Base-by-base conservation (phyloP, 2,888 invertebrate species). In the Bugula neritina region DNA sequence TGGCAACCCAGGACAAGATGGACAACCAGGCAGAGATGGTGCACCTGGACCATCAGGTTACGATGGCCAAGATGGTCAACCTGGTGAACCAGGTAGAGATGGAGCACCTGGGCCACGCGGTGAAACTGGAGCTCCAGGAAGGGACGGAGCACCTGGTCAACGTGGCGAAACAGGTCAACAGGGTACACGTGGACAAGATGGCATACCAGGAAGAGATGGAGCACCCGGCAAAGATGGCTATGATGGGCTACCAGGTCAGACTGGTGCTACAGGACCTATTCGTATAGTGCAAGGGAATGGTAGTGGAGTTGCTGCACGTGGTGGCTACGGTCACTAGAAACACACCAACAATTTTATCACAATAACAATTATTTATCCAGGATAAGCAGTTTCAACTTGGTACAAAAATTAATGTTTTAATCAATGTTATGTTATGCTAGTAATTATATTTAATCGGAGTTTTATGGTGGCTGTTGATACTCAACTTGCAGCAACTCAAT, bases 241-340 rank as follows among this genome's bases (percentile, higher is more conserved):
- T 25, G 10, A 21, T 17, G 73, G 73, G 5, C 55, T 54, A 58
- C 54, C 71, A 43, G 73, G 73, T 27, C 35, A 29, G 35, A 31
- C 35, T 69, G 75, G 75, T 25, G 23, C 29, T 23, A 71, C 71
- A 31, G 63, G 63, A 31, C 27, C 10, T 69, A 58, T 17, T 57
- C 54, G 54, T 25, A 55, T 63, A 17, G 21, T 25, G n/a, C 10
- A 31, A 13, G 35, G 43, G 31, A 35, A 27, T 23, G 73, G 69
- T n/a, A 3, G 52, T 17, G 35, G 43, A 34, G 55, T 31, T 23
- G 73, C 69, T 29, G 29, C 34, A 54, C 69, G 29, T 29, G 73
- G 73, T 58, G 35, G 57, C 57, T 57, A 57, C 23, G 23, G 3
- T 17, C 52, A 10, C 10, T 52, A 52, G 52, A 52, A 52, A 52